These are phyloP conservation scores for Shinisaurus crocodilurus DNA, from an alignment of 2,113 vertebrate species.

Conservation along the genomic window DNA sequence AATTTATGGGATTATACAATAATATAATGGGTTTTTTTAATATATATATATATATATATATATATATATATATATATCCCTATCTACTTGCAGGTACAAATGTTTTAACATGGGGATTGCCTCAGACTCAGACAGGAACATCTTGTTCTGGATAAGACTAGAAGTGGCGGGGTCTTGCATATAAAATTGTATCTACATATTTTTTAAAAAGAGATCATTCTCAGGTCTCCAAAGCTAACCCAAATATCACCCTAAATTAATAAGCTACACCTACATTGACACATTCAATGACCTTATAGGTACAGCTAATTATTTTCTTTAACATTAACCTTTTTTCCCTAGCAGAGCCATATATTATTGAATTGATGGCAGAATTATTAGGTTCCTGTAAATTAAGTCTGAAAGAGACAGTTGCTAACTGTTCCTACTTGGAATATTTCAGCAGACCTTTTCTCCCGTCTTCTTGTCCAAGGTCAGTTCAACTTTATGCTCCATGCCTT, in stretches of 20 bases:
- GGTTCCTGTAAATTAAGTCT: slow-evolving; percentile 8
- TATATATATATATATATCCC: no score
- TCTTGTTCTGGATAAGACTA: neutral
- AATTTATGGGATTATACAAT: no score
- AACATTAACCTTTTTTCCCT: neutral
- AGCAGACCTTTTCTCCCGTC: neutral
- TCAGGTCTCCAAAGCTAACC: slow-evolving; percentile 15
- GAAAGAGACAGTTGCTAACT: neutral
- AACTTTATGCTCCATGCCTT: neutral
- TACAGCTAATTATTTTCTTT: slow-evolving; percentile 53
- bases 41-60: no score
- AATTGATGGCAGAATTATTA: slow-evolving; percentile 34
- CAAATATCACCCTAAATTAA: slow-evolving; percentile 47
- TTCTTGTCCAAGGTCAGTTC: neutral
- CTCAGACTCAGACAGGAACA: neutral
- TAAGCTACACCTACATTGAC: slow-evolving; percentile 42
- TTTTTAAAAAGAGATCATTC: neutral
- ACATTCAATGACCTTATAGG: slow-evolving; percentile 49
- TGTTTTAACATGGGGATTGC: neutral
- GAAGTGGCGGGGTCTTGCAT: neutral
- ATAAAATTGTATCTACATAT: neutral
- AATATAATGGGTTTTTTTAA: no score
- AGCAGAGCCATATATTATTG: slow-evolving; percentile 30
- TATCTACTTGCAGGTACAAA: neutral
- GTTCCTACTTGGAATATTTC: neutral